phyloP scores from a whole-genome alignment of 2,113 vertebrate genomes.

The Penelope pileata region DNA sequence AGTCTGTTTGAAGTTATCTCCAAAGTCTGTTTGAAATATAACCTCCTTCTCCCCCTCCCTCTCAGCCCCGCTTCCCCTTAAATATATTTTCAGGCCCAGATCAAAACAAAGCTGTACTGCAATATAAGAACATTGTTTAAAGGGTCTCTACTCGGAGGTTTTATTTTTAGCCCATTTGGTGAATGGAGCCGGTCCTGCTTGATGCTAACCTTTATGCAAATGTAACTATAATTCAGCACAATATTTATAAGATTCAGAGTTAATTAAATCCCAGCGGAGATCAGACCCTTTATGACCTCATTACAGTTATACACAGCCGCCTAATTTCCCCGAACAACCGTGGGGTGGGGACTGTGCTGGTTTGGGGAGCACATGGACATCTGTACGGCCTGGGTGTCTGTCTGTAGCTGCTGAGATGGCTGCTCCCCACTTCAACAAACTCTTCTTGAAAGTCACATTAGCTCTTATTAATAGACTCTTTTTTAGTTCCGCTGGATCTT shows the following conservation, averaged over 20 bases:
- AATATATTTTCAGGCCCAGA: constrained; percentile 46
- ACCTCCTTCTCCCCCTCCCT: constrained; percentile 4
- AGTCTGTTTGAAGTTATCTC: constrained; percentile 72
- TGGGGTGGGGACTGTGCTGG: constrained; percentile 50
- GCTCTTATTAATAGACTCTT: constrained; percentile 62
- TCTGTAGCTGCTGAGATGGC: constrained; percentile 18
- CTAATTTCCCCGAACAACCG: constrained; percentile 71
- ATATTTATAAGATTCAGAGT: constrained; percentile 79
- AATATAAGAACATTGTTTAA: constrained; percentile 26
- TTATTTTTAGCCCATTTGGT: constrained; percentile 22
- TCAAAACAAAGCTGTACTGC: constrained; percentile 30
- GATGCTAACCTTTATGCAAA: constrained; percentile 75
- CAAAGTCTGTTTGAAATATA: constrained; percentile 68
- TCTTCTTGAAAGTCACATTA: constrained; percentile 64
- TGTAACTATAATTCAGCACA: constrained; percentile 74
- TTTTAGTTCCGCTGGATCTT: constrained; percentile 49
- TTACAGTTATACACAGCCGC: constrained; percentile 73
- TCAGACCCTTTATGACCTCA: constrained; percentile 77
- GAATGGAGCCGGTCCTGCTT: constrained; percentile 52
- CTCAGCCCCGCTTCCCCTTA: constrained; percentile 40
- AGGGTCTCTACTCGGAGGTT: not conserved
- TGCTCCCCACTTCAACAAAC: constrained; percentile 15
- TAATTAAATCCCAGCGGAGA: constrained; percentile 78
- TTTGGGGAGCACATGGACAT: constrained; percentile 63
- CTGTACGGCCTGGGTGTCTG: constrained; percentile 56